phyloP scores from a whole-genome alignment of 2,888 invertebrate species.

The Ectemnius cavifrons region DNA sequence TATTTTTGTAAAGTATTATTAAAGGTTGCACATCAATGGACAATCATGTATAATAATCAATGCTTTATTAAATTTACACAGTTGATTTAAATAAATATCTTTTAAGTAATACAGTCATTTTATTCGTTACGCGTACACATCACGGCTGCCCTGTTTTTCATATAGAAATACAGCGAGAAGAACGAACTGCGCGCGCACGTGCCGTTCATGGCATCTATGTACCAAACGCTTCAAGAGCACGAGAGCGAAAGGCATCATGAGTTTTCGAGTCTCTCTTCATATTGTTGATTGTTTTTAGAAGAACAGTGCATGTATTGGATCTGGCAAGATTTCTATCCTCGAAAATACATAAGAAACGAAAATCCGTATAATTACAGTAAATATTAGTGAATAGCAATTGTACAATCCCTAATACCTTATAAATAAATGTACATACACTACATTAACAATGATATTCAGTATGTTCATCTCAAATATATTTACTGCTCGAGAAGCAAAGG shows the following conservation, averaged over 20 bases:
- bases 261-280: slow-evolving; percentile 6
- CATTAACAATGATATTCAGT: slow-evolving; percentile 27
- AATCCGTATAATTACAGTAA: slow-evolving; percentile 59
- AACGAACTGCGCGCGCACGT: slow-evolving; percentile 18
- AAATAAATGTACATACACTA: slow-evolving; percentile 50
- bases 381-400: slow-evolving; percentile 55
- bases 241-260: slow-evolving; percentile 6
- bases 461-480: slow-evolving; percentile 20
- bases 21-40: slow-evolving; percentile 18
- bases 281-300: slow-evolving; percentile 5
- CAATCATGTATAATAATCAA: slow-evolving; percentile 29
- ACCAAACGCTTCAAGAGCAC: slow-evolving; percentile 6
- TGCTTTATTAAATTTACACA: slow-evolving; percentile 54
- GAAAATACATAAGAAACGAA: slow-evolving; percentile 49
- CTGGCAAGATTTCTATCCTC: slow-evolving; percentile 58
- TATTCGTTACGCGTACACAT: slow-evolving; percentile 28
- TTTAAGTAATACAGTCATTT: slow-evolving; percentile 42
- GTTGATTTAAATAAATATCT: slow-evolving; percentile 54
- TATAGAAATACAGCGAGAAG: slow-evolving; percentile 10
- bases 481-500: slow-evolving; percentile 26
- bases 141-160: slow-evolving; percentile 19
- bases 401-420: slow-evolving; percentile 61
- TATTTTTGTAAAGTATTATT: slow-evolving; percentile 21
- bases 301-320: slow-evolving; percentile 30
- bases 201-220: slow-evolving; percentile 11